Conservation (phyloP, 2,888 invertebrate genomes). For the Druceiella hillmani region DNA sequence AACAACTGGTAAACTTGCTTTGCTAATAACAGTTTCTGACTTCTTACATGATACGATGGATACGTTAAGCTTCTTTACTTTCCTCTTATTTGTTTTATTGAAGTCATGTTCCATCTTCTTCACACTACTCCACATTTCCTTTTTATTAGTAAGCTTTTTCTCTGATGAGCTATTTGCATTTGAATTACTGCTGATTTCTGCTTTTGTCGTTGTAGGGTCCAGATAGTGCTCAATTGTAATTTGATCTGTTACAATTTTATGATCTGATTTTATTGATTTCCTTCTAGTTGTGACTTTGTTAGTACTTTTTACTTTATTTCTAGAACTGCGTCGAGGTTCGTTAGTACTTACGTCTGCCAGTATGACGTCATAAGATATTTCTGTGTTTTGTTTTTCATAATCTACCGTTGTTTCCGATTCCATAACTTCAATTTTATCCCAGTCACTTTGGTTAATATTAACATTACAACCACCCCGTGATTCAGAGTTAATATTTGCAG, state of each 20-base stretch:
- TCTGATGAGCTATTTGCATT: slow-evolving; percentile 28
- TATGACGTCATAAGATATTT: slow-evolving; percentile 32
- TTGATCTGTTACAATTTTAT: too few species aligned
- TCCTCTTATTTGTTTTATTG: slow-evolving; percentile 37
- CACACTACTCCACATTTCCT: slow-evolving; percentile 40
- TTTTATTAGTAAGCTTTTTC: slow-evolving; percentile 30
- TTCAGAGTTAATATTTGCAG: too few species aligned
- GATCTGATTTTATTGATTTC: slow-evolving; percentile 24
- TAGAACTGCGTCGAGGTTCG: slow-evolving; percentile 38
- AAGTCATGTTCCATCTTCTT: slow-evolving; percentile 47
- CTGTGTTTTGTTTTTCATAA: slow-evolving; percentile 31
- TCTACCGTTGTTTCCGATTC: slow-evolving; percentile 29
- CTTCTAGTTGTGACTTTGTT: slow-evolving; percentile 24
- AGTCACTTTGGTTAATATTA: slow-evolving; percentile 43
- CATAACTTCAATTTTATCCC: slow-evolving; percentile 42
- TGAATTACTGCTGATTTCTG: slow-evolving; percentile 29
- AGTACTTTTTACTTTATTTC: slow-evolving; percentile 32
- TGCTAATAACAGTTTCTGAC: slow-evolving; percentile 28
- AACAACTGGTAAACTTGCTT: slow-evolving; percentile 14
- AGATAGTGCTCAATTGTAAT: too few species aligned
- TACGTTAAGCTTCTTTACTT: slow-evolving; percentile 42
- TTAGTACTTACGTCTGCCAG: slow-evolving; percentile 32
- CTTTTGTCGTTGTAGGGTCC: too few species aligned
- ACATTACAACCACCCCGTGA: too few species aligned
- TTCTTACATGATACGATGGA: slow-evolving; percentile 45